A percentile compares a stretch with the other conserved stretches of the same genome.
These are phyloP conservation scores for Aphidius colemani DNA, from an alignment of 2,888 invertebrate species.

Conservation along the genomic window DNA sequence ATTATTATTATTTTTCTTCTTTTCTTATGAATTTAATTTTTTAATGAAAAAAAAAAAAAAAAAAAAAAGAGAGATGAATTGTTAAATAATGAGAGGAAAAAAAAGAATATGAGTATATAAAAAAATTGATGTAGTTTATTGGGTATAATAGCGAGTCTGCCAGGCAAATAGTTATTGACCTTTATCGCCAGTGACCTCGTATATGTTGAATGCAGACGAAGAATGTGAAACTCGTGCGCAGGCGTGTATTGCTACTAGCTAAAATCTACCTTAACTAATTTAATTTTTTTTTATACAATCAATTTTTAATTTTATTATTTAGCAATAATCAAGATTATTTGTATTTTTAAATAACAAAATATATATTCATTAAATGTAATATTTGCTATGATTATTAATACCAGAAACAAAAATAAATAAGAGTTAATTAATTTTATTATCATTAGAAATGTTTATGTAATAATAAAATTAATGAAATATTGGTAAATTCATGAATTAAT, in stretches of 20 bases:
- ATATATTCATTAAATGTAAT: background rate
- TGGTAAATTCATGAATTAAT: too few relatives aligned
- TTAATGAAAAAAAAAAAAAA: background rate
- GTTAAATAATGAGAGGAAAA: too few relatives aligned
- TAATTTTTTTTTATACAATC: background rate
- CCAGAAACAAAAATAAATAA: constrained; percentile 7
- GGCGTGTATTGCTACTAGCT: constrained; percentile 22
- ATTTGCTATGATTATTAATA: constrained; percentile 11
- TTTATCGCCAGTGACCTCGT: constrained; percentile 42
- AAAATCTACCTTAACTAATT: background rate
- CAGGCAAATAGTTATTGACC: constrained; percentile 49
- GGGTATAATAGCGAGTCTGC: constrained; percentile 26
- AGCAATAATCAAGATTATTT: background rate
- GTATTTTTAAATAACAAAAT: background rate
- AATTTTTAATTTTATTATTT: background rate
- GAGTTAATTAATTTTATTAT: constrained; percentile 3
- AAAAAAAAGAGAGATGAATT: background rate
- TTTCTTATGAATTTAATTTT: background rate
- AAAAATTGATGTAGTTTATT: constrained; percentile 17
- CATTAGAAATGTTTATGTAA: constrained; percentile 6
- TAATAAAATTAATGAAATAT: background rate
- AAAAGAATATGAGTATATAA: background rate
- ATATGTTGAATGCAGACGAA: constrained; percentile 31
- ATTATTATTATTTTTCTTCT: background rate
- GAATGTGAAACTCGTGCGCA: constrained; percentile 32